Evolutionary conservation across 1,140 invertebrate species (phyloP).

Genomic region (Catajapyx aquilonaris): DNA sequence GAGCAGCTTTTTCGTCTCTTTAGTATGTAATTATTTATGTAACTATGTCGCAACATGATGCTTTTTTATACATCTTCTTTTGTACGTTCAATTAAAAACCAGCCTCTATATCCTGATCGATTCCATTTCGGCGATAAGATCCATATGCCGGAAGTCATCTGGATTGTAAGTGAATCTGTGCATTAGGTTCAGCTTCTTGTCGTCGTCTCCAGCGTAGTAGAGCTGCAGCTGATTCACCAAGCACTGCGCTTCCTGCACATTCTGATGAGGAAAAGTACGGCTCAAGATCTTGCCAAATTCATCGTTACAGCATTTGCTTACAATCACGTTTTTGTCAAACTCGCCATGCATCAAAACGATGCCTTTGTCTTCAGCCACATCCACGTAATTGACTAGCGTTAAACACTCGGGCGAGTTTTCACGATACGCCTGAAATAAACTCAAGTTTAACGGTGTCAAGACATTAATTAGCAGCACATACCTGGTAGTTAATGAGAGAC

Average conservation of each 20-base stretch:
- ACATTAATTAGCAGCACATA: too few species aligned
- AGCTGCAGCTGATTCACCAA: constrained; percentile 66
- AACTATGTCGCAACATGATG: too few species aligned
- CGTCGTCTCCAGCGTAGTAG: constrained; percentile 49
- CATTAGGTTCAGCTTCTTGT: constrained; percentile 37
- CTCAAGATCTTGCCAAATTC: background rate
- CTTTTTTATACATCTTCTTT: too few species aligned
- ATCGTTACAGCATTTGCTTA: constrained; percentile 10
- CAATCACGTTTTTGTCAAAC: constrained; percentile 58
- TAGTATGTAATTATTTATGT: too few species aligned
- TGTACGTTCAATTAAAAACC: too few species aligned
- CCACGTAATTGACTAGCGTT: constrained; percentile 59
- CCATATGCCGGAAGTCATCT: constrained; percentile 58
- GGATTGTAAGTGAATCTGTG: constrained; percentile 47
- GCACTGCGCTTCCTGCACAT: constrained; percentile 57
- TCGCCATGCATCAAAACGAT: constrained; percentile 72
- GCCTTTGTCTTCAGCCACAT: constrained; percentile 49
- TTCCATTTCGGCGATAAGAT: constrained; percentile 60
- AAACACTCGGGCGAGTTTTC: constrained; percentile 82
- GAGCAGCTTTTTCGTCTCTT: too few species aligned
- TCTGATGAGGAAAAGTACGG: constrained; percentile 16
- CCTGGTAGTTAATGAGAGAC: too few species aligned
- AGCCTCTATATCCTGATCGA: background rate
- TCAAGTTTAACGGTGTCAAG: too few species aligned
- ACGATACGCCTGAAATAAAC: constrained; percentile 52